These are phyloP conservation scores for Acrossocheilus fasciatus DNA, from an alignment of 2,797 vertebrate genomes.

Conservation along the genomic window DNA sequence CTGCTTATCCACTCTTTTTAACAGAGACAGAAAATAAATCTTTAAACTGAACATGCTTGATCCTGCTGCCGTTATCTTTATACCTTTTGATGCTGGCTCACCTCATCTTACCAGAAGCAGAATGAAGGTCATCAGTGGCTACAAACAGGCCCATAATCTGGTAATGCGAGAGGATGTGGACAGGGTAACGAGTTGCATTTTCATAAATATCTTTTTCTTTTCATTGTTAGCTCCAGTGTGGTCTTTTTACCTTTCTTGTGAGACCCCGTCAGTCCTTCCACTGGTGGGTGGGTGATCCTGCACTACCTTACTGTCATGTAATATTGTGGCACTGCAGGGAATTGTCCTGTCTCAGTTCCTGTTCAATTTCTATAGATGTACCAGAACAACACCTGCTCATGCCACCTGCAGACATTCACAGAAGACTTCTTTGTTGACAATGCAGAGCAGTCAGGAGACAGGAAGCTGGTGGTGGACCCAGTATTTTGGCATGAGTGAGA, in stretches of 20 bases:
- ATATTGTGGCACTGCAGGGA: slow-evolving; percentile 10
- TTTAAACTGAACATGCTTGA: not conserved
- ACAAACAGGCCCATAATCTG: not conserved
- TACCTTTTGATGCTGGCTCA: not conserved
- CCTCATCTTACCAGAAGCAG: not conserved
- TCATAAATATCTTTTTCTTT: not conserved
- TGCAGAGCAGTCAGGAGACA: not conserved
- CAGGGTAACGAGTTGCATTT: not conserved
- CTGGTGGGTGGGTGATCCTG: not conserved
- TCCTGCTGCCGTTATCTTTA: not conserved
- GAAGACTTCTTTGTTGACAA: slow-evolving; percentile 7
- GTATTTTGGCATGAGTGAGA: slow-evolving; percentile 1
- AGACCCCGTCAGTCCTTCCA: not conserved
- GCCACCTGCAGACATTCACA: slow-evolving; percentile 19
- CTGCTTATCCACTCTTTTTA: slow-evolving; percentile 26
- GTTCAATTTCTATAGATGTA: not conserved
- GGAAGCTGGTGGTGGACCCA: not conserved
- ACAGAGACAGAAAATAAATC: slow-evolving; percentile 8
- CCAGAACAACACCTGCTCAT: not conserved
- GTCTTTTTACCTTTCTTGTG: not conserved
- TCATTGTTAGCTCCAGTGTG: not conserved
- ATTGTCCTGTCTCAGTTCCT: not conserved
- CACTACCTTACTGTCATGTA: not conserved
- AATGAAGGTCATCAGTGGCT: not conserved
- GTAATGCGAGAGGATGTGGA: not conserved